phyloP scores from a whole-genome alignment of 1,140 invertebrate genomes.

The Musca domestica region DNA sequence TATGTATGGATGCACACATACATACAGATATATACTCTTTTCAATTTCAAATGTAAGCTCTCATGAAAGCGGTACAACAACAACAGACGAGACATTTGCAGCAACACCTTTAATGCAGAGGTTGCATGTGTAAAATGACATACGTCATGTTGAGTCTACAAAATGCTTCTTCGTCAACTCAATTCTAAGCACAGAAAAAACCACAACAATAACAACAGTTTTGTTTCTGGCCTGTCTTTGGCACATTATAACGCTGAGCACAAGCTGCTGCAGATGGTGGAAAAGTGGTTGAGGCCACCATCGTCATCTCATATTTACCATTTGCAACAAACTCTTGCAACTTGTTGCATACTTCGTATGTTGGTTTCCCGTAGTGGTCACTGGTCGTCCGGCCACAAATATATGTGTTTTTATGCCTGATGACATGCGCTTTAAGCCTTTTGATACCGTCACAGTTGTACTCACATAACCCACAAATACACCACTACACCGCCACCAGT shows the following conservation, averaged over 20 bases:
- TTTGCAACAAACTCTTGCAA: no score
- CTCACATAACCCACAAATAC: constrained; percentile 13
- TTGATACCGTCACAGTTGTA: constrained; percentile 17
- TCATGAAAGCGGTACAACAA: background rate
- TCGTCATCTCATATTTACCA: background rate
- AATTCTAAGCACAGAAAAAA: background rate
- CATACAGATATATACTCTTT: no score
- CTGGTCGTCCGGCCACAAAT: no score
- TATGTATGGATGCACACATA: no score
- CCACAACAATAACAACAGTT: background rate
- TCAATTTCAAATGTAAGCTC: no score
- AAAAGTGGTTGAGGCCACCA: no score
- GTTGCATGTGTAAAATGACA: constrained; percentile 21
- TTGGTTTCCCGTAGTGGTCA: background rate
- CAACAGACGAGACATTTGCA: background rate
- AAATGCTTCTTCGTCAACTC: constrained; percentile 9
- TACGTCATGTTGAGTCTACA: constrained; percentile 19
- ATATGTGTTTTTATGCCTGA: constrained; percentile 13
- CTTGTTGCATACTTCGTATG: constrained; percentile 6
- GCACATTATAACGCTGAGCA: background rate
- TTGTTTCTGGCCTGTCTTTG: background rate
- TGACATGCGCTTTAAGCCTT: constrained; percentile 22
- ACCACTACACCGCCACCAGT: background rate
- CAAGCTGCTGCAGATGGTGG: background rate
- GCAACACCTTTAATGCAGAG: constrained; percentile 15